A percentile compares a stretch with the other conserved stretches of the same genome.
Evolutionary conservation across 2,797 vertebrate species (phyloP).

Genomic region (Mus minutoides): DNA sequence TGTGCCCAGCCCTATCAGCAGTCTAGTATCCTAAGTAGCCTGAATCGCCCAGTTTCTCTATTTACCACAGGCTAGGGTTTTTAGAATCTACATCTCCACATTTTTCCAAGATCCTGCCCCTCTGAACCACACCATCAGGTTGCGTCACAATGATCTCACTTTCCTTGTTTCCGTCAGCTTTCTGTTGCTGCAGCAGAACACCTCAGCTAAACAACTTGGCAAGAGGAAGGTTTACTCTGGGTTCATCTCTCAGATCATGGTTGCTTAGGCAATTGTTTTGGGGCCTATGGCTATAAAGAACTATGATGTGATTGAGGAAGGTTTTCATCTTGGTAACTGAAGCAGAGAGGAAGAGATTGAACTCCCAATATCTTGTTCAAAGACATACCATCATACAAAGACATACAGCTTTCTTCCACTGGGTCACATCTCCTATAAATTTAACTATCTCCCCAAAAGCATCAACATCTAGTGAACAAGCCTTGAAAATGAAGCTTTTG

Average conservation of each 20-base stretch:
- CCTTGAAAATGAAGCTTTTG: not conserved
- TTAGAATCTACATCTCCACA: not conserved
- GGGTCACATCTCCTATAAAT: not conserved
- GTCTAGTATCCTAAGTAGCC: not conserved
- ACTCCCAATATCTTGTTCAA: not conserved
- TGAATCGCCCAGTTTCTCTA: too few relatives aligned
- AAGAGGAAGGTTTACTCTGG: not conserved
- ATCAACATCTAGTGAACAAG: not conserved
- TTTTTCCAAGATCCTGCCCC: too few relatives aligned
- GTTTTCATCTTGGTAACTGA: not conserved
- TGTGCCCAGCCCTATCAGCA: too few relatives aligned
- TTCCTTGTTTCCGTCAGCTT: not conserved
- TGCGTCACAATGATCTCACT: not conserved
- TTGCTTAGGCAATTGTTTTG: not conserved
- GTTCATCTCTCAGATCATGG: too few relatives aligned
- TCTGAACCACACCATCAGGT: not conserved
- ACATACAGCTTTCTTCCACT: not conserved
- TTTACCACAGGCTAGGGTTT: not conserved
- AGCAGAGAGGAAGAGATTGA: not conserved
- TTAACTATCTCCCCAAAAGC: not conserved
- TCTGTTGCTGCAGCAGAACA: not conserved
- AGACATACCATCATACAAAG: too few relatives aligned
- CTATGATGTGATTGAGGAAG: not conserved
- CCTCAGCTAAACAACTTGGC: not conserved
- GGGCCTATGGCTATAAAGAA: too few relatives aligned